Conservation (phyloP, 2,888 invertebrate species). For the Caenorhabditis parvicauda region DNA sequence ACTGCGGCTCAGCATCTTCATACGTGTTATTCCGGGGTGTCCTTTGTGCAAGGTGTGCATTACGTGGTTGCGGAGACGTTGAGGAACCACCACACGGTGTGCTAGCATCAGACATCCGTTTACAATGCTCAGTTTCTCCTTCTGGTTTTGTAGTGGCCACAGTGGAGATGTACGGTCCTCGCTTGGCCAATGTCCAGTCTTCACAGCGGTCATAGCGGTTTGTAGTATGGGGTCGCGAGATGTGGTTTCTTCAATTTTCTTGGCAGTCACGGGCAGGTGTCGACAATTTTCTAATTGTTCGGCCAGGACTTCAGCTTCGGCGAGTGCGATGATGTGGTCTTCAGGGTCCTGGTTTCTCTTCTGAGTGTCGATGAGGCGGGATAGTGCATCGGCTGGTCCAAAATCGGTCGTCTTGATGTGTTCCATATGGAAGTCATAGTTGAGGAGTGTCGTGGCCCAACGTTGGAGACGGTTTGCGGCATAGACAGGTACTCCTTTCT, state of each 20-base stretch:
- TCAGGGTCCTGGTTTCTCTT: slow-evolving; percentile 10
- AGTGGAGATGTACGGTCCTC: not conserved
- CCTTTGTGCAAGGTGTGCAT: slow-evolving; percentile 47
- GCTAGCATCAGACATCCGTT: slow-evolving; percentile 11
- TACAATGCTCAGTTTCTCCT: slow-evolving; percentile 1
- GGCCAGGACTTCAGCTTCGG: slow-evolving; percentile 7
- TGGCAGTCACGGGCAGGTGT: slow-evolving; percentile 6
- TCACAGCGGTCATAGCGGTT: slow-evolving; percentile 1
- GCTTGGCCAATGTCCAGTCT: slow-evolving; percentile 3
- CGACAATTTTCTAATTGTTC: not conserved
- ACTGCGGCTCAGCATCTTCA: slow-evolving; percentile 52
- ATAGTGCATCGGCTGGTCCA: slow-evolving; percentile 61
- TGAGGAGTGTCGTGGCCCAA: slow-evolving; percentile 56
- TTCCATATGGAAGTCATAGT: slow-evolving; percentile 60
- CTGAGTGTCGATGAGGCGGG: slow-evolving; percentile 34
- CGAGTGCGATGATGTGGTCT: slow-evolving; percentile 12
- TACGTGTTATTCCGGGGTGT: slow-evolving; percentile 51
- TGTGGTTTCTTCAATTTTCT: not conserved
- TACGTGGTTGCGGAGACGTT: slow-evolving; percentile 22
- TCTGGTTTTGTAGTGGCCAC: not conserved
- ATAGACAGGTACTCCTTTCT: slow-evolving; percentile 44
- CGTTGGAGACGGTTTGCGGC: slow-evolving; percentile 54
- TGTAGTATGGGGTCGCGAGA: slow-evolving; percentile 1
- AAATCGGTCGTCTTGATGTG: slow-evolving; percentile 51
- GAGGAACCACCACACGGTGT: slow-evolving; percentile 49